Conservation (phyloP, 2,113 vertebrate genomes). For the Nothocercus nigrocapillus region DNA sequence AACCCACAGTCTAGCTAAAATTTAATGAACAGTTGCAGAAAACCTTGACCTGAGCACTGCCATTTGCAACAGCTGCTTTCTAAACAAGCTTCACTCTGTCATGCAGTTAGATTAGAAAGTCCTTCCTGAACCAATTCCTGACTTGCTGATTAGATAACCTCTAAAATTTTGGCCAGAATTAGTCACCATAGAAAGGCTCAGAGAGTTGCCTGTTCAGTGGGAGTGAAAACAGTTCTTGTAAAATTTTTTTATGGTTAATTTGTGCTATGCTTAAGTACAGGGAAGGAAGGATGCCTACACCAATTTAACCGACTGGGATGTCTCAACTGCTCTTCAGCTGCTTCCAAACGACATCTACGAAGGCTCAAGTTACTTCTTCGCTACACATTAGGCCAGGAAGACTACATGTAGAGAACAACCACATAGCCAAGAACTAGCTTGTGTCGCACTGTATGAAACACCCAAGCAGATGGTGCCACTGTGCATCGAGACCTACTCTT, state of each 20-base stretch:
- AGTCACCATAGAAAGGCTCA: not conserved
- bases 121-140: not conserved
- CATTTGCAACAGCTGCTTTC: not conserved
- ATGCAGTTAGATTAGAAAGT: not conserved
- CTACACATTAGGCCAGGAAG: not conserved
- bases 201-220: not conserved
- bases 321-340: not conserved
- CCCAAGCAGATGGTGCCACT: not conserved
- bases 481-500: not conserved
- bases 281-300: not conserved
- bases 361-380: not conserved
- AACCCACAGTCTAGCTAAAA: not conserved
- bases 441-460: not conserved
- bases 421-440: not conserved
- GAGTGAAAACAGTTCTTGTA: accelerated
- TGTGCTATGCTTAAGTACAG: not conserved
- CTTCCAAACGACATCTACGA: not conserved
- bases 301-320: not conserved
- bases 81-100: not conserved
- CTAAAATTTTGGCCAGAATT: not conserved
- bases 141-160: not conserved
- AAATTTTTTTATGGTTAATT: not conserved
- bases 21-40: not conserved
- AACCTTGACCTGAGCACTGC: not conserved
- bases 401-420: not conserved